phyloP scores from a whole-genome alignment of 35 echinoderm and acorn worm species.

The Ophiothrix spiculata region DNA sequence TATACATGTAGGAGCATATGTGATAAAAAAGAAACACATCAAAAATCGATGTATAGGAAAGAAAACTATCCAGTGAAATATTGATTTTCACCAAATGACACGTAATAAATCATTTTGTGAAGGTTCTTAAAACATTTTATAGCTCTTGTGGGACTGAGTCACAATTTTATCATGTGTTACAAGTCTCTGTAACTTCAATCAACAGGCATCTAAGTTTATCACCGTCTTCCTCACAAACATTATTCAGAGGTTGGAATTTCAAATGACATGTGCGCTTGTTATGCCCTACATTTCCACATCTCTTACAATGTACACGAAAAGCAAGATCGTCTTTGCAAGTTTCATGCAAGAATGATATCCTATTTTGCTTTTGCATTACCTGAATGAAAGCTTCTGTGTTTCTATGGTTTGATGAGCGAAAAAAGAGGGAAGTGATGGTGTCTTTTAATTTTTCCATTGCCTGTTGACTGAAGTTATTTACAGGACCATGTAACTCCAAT shows the following conservation, averaged over 20 bases:
- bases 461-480: constrained; percentile 50
- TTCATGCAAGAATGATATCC: constrained; percentile 8
- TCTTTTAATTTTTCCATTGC: constrained; percentile 54
- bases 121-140: too few relatives aligned
- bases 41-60: too few relatives aligned
- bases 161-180: too few relatives aligned
- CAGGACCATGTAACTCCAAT: constrained; percentile 46
- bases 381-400: constrained; percentile 17
- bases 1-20: too few relatives aligned
- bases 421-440: constrained; percentile 22
- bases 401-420: constrained; percentile 18
- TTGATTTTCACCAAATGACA: too few relatives aligned
- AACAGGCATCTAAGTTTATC: too few relatives aligned
- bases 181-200: too few relatives aligned
- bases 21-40: too few relatives aligned
- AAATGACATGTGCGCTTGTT: constrained; percentile 22
- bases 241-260: background rate
- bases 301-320: background rate
- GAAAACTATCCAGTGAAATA: too few relatives aligned
- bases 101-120: too few relatives aligned
- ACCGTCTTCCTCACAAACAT: too few relatives aligned
- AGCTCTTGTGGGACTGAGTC: too few relatives aligned
- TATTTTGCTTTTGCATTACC: constrained; percentile 36
- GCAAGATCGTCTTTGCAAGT: background rate
- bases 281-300: constrained; percentile 15